phyloP scores from a whole-genome alignment of 2,888 invertebrate species.

The Eulithis prunata region DNA sequence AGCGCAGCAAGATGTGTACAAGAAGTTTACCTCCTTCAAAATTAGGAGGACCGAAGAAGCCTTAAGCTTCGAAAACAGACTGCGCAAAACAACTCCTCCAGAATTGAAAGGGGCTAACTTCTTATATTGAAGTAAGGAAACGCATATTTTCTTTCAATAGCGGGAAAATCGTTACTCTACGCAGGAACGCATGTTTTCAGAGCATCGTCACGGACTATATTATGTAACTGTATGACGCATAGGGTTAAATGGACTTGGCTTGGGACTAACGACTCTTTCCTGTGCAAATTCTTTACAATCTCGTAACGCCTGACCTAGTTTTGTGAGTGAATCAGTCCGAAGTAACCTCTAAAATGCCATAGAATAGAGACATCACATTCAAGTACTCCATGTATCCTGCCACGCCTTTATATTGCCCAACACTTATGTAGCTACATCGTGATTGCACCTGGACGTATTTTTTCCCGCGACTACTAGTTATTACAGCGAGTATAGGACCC shows the following conservation, averaged over 20 bases:
- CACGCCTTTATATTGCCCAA: slow-evolving; percentile 5
- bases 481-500: neutral
- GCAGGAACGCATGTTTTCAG: neutral
- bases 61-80: too few relatives aligned
- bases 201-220: neutral
- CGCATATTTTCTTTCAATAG: too few relatives aligned
- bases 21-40: too few relatives aligned
- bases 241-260: slow-evolving; percentile 8
- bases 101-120: too few relatives aligned
- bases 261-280: slow-evolving; percentile 10
- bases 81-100: too few relatives aligned
- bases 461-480: neutral
- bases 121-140: too few relatives aligned
- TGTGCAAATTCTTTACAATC: slow-evolving; percentile 18
- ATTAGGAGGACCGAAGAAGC: too few relatives aligned
- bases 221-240: neutral
- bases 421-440: neutral
- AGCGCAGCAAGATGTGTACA: too few relatives aligned
- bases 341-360: slow-evolving; percentile 2
- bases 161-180: too few relatives aligned
- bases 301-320: slow-evolving; percentile 16
- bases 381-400: slow-evolving; percentile 6
- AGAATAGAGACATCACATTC: slow-evolving; percentile 4
- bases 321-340: slow-evolving; percentile 8
- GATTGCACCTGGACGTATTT: neutral